A percentile compares a stretch with the other conserved stretches of the same genome.
These are phyloP conservation scores for Cyrtorhinus lividipennis DNA, from an alignment of 1,140 invertebrate genomes.

Conservation along the genomic window DNA sequence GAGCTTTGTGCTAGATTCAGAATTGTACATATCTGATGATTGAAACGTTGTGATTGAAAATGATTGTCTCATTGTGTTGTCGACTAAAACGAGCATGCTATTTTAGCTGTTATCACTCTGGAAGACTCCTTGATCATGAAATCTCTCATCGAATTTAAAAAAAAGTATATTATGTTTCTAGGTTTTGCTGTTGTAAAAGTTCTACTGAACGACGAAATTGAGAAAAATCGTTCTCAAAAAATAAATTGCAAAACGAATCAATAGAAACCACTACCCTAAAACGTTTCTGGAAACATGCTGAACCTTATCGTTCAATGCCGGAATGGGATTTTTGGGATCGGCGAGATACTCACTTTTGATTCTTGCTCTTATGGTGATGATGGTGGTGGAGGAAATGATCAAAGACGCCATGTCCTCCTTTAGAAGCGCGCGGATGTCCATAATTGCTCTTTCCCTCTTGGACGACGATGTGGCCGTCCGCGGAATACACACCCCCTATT, in stretches of 20 bases:
- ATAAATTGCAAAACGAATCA: neutral
- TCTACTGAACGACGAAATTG: too few relatives aligned
- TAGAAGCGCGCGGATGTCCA: neutral
- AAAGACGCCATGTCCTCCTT: slow-evolving; percentile 8
- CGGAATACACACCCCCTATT: slow-evolving; percentile 24
- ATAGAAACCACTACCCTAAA: neutral
- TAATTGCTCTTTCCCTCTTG: slow-evolving; percentile 12
- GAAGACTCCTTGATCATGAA: too few relatives aligned
- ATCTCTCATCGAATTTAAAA: neutral
- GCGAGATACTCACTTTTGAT: neutral
- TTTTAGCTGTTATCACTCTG: too few relatives aligned
- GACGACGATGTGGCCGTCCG: slow-evolving; percentile 24
- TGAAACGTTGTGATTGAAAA: too few relatives aligned
- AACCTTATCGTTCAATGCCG: neutral
- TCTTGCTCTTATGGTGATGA: slow-evolving; percentile 8
- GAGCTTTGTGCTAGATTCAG: too few relatives aligned
- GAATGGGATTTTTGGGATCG: neutral
- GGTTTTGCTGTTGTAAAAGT: too few relatives aligned
- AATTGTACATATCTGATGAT: too few relatives aligned
- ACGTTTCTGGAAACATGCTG: neutral
- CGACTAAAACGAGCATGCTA: too few relatives aligned
- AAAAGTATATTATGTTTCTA: neutral
- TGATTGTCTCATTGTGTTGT: too few relatives aligned
- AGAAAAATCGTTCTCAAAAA: too few relatives aligned
- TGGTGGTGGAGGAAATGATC: slow-evolving; percentile 10